Percentiles rank a stretch among this genome's conserved stretches.
Conservation (phyloP, 2,888 invertebrate species). For the Mesochorus sp. region DNA sequence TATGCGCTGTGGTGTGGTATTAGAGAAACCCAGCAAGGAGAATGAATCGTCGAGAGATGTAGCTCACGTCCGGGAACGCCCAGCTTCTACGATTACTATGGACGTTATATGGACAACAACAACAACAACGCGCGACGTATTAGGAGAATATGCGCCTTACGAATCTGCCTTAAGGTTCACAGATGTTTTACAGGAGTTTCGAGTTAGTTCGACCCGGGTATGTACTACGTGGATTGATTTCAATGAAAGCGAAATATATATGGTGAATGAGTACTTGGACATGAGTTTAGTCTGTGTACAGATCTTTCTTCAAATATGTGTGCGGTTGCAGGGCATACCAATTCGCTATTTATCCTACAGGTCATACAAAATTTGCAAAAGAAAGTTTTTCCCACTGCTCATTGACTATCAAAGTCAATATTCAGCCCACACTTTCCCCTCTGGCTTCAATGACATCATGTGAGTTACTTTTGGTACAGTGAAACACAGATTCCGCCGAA, state of each 20-base stretch:
- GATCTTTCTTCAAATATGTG: not conserved
- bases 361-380: too few relatives aligned
- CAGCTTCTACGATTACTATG: slow-evolving; percentile 37
- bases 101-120: slow-evolving; percentile 49
- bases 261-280: not conserved
- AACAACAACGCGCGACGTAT: slow-evolving; percentile 49
- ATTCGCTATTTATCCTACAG: too few relatives aligned
- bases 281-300: not conserved
- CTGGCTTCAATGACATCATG: slow-evolving; percentile 17
- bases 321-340: too few relatives aligned
- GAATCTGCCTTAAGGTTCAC: slow-evolving; percentile 27
- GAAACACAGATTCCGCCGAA: slow-evolving; percentile 65
- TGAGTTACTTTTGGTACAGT: slow-evolving; percentile 34
- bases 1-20: slow-evolving; percentile 32
- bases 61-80: slow-evolving; percentile 61
- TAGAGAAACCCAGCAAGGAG: slow-evolving; percentile 48
- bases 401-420: not conserved
- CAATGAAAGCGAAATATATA: slow-evolving; percentile 4
- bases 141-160: slow-evolving; percentile 22
- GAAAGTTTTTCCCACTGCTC: not conserved
- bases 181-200: slow-evolving; percentile 15
- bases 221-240: slow-evolving; percentile 49
- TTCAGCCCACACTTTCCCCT: not conserved
- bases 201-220: slow-evolving; percentile 13
- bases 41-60: slow-evolving; percentile 54